Conservation (phyloP, 64 coral and sea anemone species). For the Stylophora pistillata region DNA sequence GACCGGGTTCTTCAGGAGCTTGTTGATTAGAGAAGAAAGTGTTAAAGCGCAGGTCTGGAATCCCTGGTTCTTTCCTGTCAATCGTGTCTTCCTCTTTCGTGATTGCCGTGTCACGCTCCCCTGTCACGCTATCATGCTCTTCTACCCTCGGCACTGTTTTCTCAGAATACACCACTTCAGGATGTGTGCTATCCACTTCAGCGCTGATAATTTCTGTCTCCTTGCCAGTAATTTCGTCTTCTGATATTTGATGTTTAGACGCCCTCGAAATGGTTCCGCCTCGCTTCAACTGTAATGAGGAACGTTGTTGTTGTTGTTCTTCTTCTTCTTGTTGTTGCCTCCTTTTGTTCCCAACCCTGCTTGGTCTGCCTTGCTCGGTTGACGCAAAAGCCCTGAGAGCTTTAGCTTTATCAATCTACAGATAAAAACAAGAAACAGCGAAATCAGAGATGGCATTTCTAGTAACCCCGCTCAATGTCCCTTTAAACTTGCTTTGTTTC, state of each 20-base stretch:
- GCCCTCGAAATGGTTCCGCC: slow-evolving; percentile 6
- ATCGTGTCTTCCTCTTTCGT: not conserved
- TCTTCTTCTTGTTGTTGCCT: not conserved
- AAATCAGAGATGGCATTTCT: no score
- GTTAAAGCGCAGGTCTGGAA: not conserved
- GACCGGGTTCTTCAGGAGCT: not conserved
- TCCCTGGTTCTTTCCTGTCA: not conserved
- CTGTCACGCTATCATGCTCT: not conserved
- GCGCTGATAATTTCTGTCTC: not conserved
- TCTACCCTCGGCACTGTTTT: not conserved
- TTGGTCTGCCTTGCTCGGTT: not conserved
- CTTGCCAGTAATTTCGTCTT: not conserved
- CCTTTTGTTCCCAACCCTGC: slow-evolving; percentile 11
- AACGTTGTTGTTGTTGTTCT: slow-evolving; percentile 30
- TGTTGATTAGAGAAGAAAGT: not conserved
- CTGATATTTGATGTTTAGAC: not conserved
- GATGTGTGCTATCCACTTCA: not conserved
- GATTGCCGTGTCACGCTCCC: not conserved
- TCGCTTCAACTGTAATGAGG: not conserved
- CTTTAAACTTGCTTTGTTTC: no score
- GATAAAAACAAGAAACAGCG: not conserved
- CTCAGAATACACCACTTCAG: not conserved
- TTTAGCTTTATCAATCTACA: not conserved
- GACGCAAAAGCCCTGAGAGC: not conserved
- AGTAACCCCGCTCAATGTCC: no score